These are phyloP conservation scores for Strix uralensis DNA, from an alignment of 2,113 vertebrate species.

Conservation along the genomic window DNA sequence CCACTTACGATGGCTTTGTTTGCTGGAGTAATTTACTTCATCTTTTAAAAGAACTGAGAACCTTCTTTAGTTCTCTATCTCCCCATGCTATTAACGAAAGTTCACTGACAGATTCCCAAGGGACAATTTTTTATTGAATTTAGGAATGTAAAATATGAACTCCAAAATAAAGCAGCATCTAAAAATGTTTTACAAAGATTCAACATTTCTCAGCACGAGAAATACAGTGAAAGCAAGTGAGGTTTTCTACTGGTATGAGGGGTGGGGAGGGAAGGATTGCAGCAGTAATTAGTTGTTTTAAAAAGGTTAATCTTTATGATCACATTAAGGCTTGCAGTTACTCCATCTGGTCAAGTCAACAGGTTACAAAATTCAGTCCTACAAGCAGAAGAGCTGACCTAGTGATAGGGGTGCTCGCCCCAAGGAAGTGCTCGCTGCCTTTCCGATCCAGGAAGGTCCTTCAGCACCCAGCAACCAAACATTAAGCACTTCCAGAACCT, in stretches of 20 bases:
- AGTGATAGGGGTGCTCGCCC: fast-evolving
- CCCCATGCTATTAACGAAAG: background rate
- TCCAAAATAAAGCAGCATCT: background rate
- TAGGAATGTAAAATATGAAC: background rate
- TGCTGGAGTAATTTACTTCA: background rate
- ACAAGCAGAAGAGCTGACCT: background rate
- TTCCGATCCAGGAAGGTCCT: background rate
- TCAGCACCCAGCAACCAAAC: fast-evolving
- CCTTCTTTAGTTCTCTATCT: background rate
- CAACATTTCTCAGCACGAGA: background rate
- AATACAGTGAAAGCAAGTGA: background rate
- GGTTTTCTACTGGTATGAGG: background rate
- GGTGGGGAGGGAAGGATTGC: background rate
- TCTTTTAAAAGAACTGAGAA: background rate
- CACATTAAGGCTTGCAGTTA: background rate
- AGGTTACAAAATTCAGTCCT: background rate
- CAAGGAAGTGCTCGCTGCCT: fast-evolving
- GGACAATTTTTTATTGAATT: background rate
- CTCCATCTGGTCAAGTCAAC: background rate
- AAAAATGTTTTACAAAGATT: background rate
- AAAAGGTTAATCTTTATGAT: background rate
- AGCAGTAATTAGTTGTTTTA: background rate
- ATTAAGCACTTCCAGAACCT: fast-evolving
- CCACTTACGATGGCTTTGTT: background rate
- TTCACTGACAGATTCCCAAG: background rate